Evolutionary conservation across 2,797 vertebrate species (phyloP).

Genomic region (Rhinoraja longicauda): DNA sequence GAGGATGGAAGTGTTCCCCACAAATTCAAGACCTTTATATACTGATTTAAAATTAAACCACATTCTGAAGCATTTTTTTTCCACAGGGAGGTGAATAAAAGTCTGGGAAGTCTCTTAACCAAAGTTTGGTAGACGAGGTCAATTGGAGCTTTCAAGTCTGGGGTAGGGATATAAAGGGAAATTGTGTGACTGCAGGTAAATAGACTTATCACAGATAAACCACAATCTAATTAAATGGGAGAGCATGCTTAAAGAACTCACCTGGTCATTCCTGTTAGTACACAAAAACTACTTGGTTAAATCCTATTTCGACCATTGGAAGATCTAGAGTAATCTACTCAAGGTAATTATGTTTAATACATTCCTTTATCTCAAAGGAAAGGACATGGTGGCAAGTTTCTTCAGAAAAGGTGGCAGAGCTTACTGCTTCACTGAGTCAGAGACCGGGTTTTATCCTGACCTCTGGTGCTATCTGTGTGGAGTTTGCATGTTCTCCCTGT

Average conservation of each 20-base stretch:
- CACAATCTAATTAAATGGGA: not conserved
- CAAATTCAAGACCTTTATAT: too few species aligned
- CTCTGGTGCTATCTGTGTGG: too few species aligned
- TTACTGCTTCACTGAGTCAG: too few species aligned
- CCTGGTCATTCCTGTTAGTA: not conserved
- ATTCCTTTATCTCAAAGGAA: not conserved
- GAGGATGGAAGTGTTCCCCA: too few species aligned
- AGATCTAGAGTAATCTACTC: not conserved
- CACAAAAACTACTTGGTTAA: not conserved
- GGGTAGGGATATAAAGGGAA: not conserved
- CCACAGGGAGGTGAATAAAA: not conserved
- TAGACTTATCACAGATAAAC: not conserved
- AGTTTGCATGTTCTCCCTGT: too few species aligned
- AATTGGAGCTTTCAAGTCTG: not conserved
- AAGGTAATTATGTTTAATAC: not conserved
- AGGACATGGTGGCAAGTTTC: not conserved
- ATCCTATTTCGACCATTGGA: not conserved
- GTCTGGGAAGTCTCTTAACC: not conserved
- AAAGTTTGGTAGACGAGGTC: not conserved
- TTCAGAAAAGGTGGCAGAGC: too few species aligned
- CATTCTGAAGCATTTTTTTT: not conserved
- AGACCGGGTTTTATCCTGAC: too few species aligned
- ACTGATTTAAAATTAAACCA: not conserved
- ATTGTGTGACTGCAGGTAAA: not conserved
- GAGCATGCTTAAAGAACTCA: not conserved